Evolutionary conservation across 2,888 invertebrate species (phyloP), one percentile per base, ranked within the genome.

Genomic region (Spialia ferax): DNA sequence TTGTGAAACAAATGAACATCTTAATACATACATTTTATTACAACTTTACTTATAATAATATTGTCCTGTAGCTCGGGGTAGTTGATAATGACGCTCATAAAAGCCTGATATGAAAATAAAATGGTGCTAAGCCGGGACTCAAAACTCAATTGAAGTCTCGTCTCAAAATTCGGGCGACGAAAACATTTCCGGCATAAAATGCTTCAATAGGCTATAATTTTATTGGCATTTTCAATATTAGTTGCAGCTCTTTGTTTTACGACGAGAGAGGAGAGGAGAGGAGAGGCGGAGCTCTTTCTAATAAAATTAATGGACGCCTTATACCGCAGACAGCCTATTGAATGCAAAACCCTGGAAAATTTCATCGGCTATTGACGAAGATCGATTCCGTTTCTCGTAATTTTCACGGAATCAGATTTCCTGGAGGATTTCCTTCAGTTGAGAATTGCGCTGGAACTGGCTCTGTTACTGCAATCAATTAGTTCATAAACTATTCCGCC

Each of bases 251-350:
- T 61, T 61, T 66, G 66, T 66, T 66, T 66, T 66, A 54, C 45
- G 65, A 52, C 59, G 52, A 66, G 52, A 38, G 29, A 59, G 57
- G 23, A 35, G 50, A 59, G 57, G 23, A 35, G 50, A 35, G 42
- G 26, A n/a, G 42, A 42, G 60, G 22, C 57, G 59, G 18, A 50
- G 38, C 50, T 63, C 26, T 35, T 69, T 71, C 69, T 73, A 73
- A 77, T 75, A 76, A 75, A 75, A 77, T 77, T 77, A 75, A 78
- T 78, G 74, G 75, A 68, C 55, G 73, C 71, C 65, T 72, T 69
- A 55, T 57, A 72, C 71, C 71, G 68, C 70, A 60, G 62, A 63
- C 64, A 35, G 56, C 63, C 63, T 72, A 73, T 73, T 72, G 71
- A 73, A 74, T 74, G 73, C 69, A 70, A 70, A 65, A 66, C 69